These are phyloP conservation scores for Gymnoscelis rufifasciata DNA, from an alignment of 2,888 invertebrate species.

Conservation along the genomic window DNA sequence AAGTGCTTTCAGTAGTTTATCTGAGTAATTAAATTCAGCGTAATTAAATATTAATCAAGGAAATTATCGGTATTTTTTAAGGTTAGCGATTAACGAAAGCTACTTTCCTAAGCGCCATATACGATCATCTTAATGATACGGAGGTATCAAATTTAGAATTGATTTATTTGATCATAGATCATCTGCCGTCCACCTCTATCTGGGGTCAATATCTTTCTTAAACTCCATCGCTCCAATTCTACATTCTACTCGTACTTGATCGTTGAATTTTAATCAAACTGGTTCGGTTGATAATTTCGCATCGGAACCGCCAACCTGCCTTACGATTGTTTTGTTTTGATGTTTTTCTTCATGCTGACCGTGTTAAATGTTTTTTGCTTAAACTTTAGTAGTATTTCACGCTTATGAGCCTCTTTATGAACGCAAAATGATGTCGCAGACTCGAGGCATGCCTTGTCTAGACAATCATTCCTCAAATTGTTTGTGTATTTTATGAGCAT, in stretches of 20 bases:
- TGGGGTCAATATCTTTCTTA: conserved; percentile 71
- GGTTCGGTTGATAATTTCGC: conserved; percentile 48
- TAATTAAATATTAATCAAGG: not conserved
- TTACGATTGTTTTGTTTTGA: conserved; percentile 21
- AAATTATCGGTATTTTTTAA: not conserved
- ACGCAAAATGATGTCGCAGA: too few species aligned
- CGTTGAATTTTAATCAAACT: conserved; percentile 61
- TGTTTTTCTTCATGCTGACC: conserved; percentile 26
- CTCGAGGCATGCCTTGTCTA: too few species aligned
- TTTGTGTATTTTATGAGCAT: too few species aligned
- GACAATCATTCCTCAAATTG: too few species aligned
- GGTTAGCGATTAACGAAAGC: conserved; percentile 16
- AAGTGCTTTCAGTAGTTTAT: too few species aligned
- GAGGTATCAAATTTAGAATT: conserved; percentile 57
- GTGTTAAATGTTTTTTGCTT: too few species aligned
- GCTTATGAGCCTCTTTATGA: conserved; percentile 12
- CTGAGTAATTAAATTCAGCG: too few species aligned
- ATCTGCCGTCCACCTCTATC: conserved; percentile 62
- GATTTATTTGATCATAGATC: conserved; percentile 65
- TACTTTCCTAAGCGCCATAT: conserved; percentile 58
- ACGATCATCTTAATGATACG: conserved; percentile 44
- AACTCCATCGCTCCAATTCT: conserved; percentile 50
- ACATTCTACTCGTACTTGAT: conserved; percentile 41
- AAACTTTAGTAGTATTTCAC: too few species aligned
- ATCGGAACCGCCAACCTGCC: conserved; percentile 27